Evolutionary conservation across 2,797 vertebrate genomes (phyloP).

Genomic region (Spondyliosoma cantharus): DNA sequence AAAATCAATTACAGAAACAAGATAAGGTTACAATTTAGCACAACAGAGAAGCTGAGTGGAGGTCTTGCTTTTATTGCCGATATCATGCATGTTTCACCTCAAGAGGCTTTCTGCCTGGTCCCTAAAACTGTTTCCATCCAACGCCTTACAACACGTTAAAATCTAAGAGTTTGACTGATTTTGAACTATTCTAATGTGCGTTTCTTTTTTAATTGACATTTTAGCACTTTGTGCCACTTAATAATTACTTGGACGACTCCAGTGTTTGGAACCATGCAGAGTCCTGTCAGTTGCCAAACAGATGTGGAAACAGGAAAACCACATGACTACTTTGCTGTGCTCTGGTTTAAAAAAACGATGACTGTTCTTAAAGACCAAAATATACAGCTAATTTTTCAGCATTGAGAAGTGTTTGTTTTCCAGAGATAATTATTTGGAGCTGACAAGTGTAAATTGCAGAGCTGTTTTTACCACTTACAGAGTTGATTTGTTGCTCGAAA

Average conservation of each 20-base stretch:
- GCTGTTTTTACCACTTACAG: conserved; percentile 61
- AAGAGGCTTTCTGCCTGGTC: not conserved
- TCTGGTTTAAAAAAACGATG: not conserved
- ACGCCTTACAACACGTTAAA: not conserved
- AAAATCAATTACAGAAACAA: conserved; percentile 20
- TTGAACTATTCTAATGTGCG: not conserved
- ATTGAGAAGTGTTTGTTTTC: conserved; percentile 51
- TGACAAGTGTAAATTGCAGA: conserved; percentile 62
- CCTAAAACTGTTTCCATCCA: not conserved
- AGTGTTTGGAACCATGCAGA: conserved; percentile 17
- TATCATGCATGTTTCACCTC: conserved; percentile 22
- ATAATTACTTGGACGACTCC: conserved; percentile 35
- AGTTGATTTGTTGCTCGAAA: conserved; percentile 29
- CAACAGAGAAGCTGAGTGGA: conserved; percentile 5
- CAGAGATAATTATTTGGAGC: conserved; percentile 53
- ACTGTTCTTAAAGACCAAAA: conserved; percentile 33
- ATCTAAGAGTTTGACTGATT: not conserved
- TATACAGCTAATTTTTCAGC: conserved; percentile 33
- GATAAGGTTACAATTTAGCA: conserved; percentile 14
- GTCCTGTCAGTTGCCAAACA: conserved; percentile 10
- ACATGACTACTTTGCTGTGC: conserved; percentile 4
- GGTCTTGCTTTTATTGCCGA: conserved; percentile 10
- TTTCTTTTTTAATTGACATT: conserved; percentile 18
- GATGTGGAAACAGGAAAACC: conserved; percentile 14
- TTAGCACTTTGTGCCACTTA: conserved; percentile 11